Evolutionary conservation across 1,140 invertebrate species (phyloP).

Genomic region (Drosophila fuyamai): DNA sequence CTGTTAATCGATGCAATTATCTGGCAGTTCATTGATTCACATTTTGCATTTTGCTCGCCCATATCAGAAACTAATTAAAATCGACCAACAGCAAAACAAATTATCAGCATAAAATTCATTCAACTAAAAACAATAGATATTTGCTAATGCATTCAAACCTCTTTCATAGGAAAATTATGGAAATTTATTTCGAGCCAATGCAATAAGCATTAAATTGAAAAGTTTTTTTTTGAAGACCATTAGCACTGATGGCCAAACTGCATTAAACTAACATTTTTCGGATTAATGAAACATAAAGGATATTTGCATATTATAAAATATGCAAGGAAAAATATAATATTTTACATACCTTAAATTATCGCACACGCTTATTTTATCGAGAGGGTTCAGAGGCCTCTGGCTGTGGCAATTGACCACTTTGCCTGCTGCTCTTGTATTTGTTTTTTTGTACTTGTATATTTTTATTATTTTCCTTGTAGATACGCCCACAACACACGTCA

Average conservation of each 20-base stretch:
- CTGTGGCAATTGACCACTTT: conserved; percentile 22
- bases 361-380: conserved; percentile 8
- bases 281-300: background rate
- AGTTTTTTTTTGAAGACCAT: conserved; percentile 19
- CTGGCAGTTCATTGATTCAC: conserved; percentile 19
- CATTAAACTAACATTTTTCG: background rate
- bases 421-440: conserved; percentile 20
- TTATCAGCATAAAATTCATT: conserved; percentile 20
- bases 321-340: background rate
- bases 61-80: conserved; percentile 43
- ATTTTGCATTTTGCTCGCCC: conserved; percentile 1
- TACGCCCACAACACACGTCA: conserved; percentile 64
- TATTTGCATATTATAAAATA: background rate
- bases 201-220: background rate
- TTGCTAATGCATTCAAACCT: conserved; percentile 7
- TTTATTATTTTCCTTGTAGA: conserved; percentile 35
- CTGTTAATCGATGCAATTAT: conserved; percentile 5
- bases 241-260: background rate
- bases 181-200: conserved; percentile 1
- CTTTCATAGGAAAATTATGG: conserved; percentile 7
- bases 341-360: conserved; percentile 37
- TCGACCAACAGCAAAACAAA: conserved; percentile 16
- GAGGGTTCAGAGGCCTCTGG: conserved; percentile 16
- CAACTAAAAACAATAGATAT: conserved; percentile 39
- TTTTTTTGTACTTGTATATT: conserved; percentile 42